Evolutionary conservation across 2,888 invertebrate species (phyloP), one percentile per base, ranked within the genome.

Genomic region (Axea sp.): DNA sequence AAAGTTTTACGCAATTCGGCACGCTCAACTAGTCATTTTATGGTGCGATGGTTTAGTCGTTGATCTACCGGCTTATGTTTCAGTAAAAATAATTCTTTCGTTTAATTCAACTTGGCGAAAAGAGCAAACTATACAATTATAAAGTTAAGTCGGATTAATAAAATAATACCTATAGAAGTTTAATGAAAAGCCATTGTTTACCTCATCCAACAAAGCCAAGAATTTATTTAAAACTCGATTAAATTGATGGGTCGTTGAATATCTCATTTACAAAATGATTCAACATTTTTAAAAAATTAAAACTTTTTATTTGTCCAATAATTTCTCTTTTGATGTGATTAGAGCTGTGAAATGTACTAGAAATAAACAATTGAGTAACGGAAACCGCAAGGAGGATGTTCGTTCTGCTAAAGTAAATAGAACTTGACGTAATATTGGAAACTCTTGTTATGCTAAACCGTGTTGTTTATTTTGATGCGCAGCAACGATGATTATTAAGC

Each of bases 1-100:
- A 19, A 12, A 26, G 43, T 64, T 53, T 39, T 55, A 12, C 57
- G 43, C 41, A 68, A 57, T 68, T 68, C 41, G 26, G 33, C 26
- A 30, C 30, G 28, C 64, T 33, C 19, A 33, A 39, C 17, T 39
- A 64, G 53, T 43, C 22, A 53, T 53, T 64, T 53, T 39, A 51
- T 49, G 41, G 51, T n/a, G 19, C 15, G 14, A 43, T 35, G 26
- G 31, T 15, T 53, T 17, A 49, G 8, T 9, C 12, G 35, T 30
- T 55, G 68, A 72, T 68, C 72, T 26, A 64, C 24, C 64, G 57
- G 51, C 33, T 64, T 37, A 19, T 64, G 39, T 9, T 26, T 33
- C 33, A 31, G 22, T 33, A 57, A 64, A 71, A 71, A 28, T 41
- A 45, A 37, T 33, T 62, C 71, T 62, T 72, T 64, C 64, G 55